Evolutionary conservation across 2,113 vertebrate genomes (phyloP).

Genomic region (Oplegnathus fasciatus): DNA sequence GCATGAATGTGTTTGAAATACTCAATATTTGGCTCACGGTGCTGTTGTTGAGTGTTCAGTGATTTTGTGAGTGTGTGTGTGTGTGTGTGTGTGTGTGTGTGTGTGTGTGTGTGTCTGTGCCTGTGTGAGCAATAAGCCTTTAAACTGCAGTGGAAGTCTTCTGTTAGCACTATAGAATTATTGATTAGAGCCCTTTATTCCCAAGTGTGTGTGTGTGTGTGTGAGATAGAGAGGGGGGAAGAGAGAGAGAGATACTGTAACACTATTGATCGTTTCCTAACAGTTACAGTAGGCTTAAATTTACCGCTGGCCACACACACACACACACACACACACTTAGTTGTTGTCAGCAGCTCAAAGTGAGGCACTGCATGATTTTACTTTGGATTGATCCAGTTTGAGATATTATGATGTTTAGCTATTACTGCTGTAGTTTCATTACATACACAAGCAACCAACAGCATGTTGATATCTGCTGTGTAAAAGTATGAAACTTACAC

Average conservation of each 20-base stretch:
- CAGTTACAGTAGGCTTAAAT: slow-evolving; percentile 64
- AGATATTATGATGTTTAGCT: slow-evolving; percentile 3
- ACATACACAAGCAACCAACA: neutral
- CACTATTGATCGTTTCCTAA: slow-evolving; percentile 63
- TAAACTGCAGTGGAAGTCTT: slow-evolving; percentile 73
- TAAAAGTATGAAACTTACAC: neutral
- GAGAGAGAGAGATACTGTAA: slow-evolving; percentile 43
- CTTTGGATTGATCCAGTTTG: slow-evolving; percentile 21
- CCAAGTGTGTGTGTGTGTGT: slow-evolving; percentile 20
- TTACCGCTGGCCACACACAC: slow-evolving; percentile 24
- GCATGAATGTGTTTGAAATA: slow-evolving; percentile 41
- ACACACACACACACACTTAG: slow-evolving; percentile 19
- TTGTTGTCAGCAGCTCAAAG: slow-evolving; percentile 32
- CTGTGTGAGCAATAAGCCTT: slow-evolving; percentile 47
- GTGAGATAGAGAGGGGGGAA: neutral
- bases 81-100: slow-evolving; percentile 26
- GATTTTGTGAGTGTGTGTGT: slow-evolving; percentile 7
- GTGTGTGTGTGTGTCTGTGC: neutral
- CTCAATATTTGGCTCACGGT: slow-evolving; percentile 21
- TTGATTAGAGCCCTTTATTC: slow-evolving; percentile 55
- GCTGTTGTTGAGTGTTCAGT: slow-evolving; percentile 6
- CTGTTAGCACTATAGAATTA: slow-evolving; percentile 69
- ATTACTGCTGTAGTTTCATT: neutral
- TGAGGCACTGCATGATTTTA: neutral
- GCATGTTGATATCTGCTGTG: neutral